Percentiles rank a stretch among this genome's conserved stretches.
phyloP scores from a whole-genome alignment of 2,888 invertebrate genomes.

The Synanthedon formicaeformis region DNA sequence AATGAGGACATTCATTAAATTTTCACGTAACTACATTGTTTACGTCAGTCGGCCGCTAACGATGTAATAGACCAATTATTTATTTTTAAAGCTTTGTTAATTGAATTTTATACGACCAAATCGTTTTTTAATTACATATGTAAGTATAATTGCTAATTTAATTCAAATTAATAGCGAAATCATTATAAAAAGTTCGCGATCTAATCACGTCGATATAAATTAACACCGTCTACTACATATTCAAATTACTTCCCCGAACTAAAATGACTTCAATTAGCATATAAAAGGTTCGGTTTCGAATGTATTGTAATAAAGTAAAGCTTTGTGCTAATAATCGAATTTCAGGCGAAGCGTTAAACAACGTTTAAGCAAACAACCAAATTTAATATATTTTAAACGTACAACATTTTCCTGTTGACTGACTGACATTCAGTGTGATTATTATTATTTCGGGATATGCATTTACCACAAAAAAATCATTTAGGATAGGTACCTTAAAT shows the following conservation, averaged over 20 bases:
- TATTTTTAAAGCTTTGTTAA: too few relatives aligned
- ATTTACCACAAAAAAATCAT: too few relatives aligned
- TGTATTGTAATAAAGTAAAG: slow-evolving; percentile 17
- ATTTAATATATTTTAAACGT: slow-evolving; percentile 6
- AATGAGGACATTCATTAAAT: neutral
- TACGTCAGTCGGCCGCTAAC: too few relatives aligned
- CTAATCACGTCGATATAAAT: slow-evolving; percentile 1
- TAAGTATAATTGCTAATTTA: neutral
- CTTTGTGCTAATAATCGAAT: slow-evolving; percentile 13
- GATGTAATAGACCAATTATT: too few relatives aligned
- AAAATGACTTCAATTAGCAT: slow-evolving; percentile 31
- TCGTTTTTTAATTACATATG: too few relatives aligned
- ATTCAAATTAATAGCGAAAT: slow-evolving; percentile 2
- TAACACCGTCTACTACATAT: slow-evolving; percentile 15
- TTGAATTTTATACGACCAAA: too few relatives aligned
- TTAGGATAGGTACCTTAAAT: too few relatives aligned
- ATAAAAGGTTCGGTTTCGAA: slow-evolving; percentile 26
- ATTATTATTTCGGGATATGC: too few relatives aligned
- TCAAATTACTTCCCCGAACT: slow-evolving; percentile 3
- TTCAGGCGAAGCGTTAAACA: slow-evolving; percentile 8
- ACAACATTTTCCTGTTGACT: too few relatives aligned
- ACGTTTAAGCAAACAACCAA: slow-evolving; percentile 6
- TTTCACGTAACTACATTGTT: too few relatives aligned
- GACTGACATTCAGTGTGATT: too few relatives aligned
- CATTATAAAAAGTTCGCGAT: neutral